Percentiles rank a stretch among this genome's conserved stretches.
Conservation (phyloP, 2,113 vertebrate species). For the Zingel zingel region DNA sequence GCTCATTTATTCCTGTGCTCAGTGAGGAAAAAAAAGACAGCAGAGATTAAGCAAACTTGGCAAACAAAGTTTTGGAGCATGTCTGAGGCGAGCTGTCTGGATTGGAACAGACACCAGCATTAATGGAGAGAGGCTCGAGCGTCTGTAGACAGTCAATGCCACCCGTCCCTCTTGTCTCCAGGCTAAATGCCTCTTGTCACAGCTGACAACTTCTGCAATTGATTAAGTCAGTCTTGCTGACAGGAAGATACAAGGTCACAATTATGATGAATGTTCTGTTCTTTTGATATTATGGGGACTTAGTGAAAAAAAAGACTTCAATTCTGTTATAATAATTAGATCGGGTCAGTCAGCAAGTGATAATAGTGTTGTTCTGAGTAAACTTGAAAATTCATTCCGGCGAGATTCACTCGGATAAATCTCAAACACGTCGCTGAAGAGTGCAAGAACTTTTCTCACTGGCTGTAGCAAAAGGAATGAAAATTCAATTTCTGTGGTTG, state of each 20-base stretch:
- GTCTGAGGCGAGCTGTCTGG: constrained; percentile 52
- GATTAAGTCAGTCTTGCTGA: constrained; percentile 78
- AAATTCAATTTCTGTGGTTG: constrained; percentile 61
- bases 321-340: constrained; percentile 41
- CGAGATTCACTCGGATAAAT: constrained; percentile 38
- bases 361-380: constrained; percentile 26
- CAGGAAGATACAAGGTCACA: constrained; percentile 74
- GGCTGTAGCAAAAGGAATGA: constrained; percentile 40
- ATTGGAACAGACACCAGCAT: constrained; percentile 66
- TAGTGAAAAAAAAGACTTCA: not conserved
- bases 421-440: constrained; percentile 17
- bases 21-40: constrained; percentile 4
- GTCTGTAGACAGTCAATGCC: constrained; percentile 63
- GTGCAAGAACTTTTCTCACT: constrained; percentile 37
- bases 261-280: constrained; percentile 76
- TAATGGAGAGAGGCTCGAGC: constrained; percentile 68
- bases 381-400: not conserved
- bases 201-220: constrained; percentile 77
- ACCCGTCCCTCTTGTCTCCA: constrained; percentile 64
- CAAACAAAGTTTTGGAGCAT: constrained; percentile 70
- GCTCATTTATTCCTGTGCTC: constrained; percentile 66
- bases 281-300: constrained; percentile 45
- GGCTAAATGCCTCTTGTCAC: constrained; percentile 76
- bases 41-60: constrained; percentile 59
- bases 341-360: constrained; percentile 29